A percentile compares a stretch with the other conserved stretches of the same genome.
phyloP scores from a whole-genome alignment of 2,113 vertebrate species.

The Heteronetta atricapilla region DNA sequence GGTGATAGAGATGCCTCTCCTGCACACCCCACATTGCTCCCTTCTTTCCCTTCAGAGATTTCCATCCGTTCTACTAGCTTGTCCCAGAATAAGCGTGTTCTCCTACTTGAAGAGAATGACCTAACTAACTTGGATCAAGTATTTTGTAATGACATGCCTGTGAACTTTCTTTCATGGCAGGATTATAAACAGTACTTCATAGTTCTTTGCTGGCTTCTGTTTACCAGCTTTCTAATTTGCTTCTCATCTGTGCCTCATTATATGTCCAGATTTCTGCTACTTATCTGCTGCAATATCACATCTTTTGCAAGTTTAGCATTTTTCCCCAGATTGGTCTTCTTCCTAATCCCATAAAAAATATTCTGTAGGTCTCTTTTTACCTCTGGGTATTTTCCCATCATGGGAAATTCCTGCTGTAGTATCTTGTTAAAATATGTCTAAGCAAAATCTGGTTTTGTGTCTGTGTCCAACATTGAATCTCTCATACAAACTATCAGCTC shows the following conservation, averaged over 20 bases:
- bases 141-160: neutral
- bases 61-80: neutral
- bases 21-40: accelerated
- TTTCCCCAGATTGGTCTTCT: neutral
- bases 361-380: neutral
- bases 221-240: neutral
- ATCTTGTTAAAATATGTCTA: neutral
- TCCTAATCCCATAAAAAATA: neutral
- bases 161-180: neutral
- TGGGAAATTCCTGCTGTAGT: neutral
- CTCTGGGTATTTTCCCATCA: neutral
- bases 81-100: accelerated
- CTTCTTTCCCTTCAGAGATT: neutral
- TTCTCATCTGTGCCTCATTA: neutral
- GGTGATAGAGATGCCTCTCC: neutral
- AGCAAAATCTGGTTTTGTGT: neutral
- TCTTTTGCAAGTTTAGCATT: neutral
- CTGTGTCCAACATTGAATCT: neutral
- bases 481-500: neutral
- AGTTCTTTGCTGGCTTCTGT: neutral
- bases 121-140: neutral
- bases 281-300: neutral
- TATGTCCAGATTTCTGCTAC: neutral
- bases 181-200: neutral
- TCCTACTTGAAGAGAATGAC: neutral